Conservation (phyloP, 2,113 vertebrate genomes). For the crab-eating macaque (Macaca fascicularis) region T2T-MFA8v1.1 NC_088378.1:172707001-172707500, state of each 20-base stretch:
- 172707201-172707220: no score
- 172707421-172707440: background rate
- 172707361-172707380: background rate
- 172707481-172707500: no score
- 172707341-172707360: background rate
- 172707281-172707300: no score
- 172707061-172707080: no score
- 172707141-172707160: background rate
- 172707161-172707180: no score
- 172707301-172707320: background rate
- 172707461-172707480: background rate
- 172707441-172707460: no score
- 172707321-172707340: background rate
- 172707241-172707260: no score
- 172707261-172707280: background rate
- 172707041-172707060: background rate
- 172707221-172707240: background rate
- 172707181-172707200: background rate
- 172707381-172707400: no score
- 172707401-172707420: background rate
- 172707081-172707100: background rate
- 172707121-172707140: background rate
- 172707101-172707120: background rate
- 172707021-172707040: background rate
- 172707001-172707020: background rate